phyloP scores from a whole-genome alignment of 2,888 invertebrate genomes.

The Ochropleura plecta region DNA sequence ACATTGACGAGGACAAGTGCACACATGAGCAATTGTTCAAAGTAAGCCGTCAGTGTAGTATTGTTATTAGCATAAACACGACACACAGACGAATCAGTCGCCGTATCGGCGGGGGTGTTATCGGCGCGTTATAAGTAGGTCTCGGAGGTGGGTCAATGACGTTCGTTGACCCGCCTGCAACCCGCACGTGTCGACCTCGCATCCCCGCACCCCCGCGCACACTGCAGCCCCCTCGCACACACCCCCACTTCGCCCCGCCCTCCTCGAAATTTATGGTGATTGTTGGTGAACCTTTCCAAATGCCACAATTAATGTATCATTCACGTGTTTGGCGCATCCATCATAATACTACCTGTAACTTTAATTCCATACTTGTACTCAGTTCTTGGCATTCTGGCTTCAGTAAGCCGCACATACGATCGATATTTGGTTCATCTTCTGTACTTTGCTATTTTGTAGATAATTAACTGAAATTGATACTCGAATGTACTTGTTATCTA shows the following conservation, averaged over 20 bases:
- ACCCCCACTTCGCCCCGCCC: slow-evolving; percentile 62
- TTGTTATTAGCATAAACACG: slow-evolving; percentile 69
- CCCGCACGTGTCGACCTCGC: slow-evolving; percentile 87
- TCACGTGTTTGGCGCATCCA: slow-evolving; percentile 29
- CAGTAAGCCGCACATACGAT: neutral
- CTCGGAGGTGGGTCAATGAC: slow-evolving; percentile 89
- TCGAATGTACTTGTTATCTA: slow-evolving; percentile 42
- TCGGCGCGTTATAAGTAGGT: slow-evolving; percentile 84
- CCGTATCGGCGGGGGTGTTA: slow-evolving; percentile 82
- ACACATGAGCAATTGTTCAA: slow-evolving; percentile 61
- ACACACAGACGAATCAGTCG: slow-evolving; percentile 66
- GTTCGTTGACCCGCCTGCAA: slow-evolving; percentile 89
- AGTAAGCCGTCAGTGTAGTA: slow-evolving; percentile 59
- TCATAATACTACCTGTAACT: slow-evolving; percentile 18
- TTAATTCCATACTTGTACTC: neutral
- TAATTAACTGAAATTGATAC: slow-evolving; percentile 50
- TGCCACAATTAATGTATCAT: slow-evolving; percentile 54
- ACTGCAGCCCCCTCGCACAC: slow-evolving; percentile 44
- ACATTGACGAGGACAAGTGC: slow-evolving; percentile 65
- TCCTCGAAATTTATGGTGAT: slow-evolving; percentile 62
- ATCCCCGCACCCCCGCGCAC: slow-evolving; percentile 64
- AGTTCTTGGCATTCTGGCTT: neutral
- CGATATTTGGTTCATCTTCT: slow-evolving; percentile 32
- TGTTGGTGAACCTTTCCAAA: slow-evolving; percentile 61
- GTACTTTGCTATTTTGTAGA: slow-evolving; percentile 30